A percentile compares a stretch with the other conserved stretches of the same genome.
These are phyloP conservation scores for Luperina nickerlii DNA, from an alignment of 2,888 invertebrate genomes.

Conservation along the genomic window DNA sequence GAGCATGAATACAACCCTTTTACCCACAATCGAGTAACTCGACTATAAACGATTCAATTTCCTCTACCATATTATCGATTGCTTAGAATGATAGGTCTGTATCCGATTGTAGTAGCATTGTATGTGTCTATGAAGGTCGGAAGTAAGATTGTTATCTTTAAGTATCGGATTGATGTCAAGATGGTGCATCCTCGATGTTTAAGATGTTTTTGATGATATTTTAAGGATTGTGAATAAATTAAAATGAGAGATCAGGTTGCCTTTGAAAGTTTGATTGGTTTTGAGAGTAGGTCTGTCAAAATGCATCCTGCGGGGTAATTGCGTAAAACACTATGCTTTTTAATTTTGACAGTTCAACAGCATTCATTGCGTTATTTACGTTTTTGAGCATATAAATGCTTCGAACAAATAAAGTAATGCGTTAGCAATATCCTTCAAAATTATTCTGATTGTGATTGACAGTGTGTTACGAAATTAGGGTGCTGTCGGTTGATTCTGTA, in stretches of 20 bases:
- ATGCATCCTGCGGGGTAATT: not conserved
- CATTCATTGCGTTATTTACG: too few species aligned
- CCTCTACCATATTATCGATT: slow-evolving; percentile 45
- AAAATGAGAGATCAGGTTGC: not conserved
- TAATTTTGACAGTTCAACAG: too few species aligned
- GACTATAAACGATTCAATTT: slow-evolving; percentile 42
- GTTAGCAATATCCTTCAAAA: too few species aligned
- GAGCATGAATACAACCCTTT: slow-evolving; percentile 47
- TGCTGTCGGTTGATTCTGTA: too few species aligned
- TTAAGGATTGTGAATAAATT: not conserved
- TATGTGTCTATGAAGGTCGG: slow-evolving; percentile 38
- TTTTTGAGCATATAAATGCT: too few species aligned
- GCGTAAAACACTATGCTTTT: not conserved
- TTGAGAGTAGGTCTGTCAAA: not conserved
- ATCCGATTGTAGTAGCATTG: slow-evolving; percentile 21
- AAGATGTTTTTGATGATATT: not conserved
- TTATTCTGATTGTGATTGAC: too few species aligned
- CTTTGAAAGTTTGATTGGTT: not conserved
- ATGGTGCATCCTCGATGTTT: slow-evolving; percentile 15
- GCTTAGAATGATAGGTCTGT: not conserved
- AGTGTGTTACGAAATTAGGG: too few species aligned
- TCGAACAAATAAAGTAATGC: too few species aligned
- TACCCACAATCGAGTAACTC: slow-evolving; percentile 27
- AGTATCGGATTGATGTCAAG: slow-evolving; percentile 36
- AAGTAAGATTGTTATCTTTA: slow-evolving; percentile 45